Base-by-base conservation (phyloP, 2,888 invertebrate species). In the Sinhomidia bicolor region DNA sequence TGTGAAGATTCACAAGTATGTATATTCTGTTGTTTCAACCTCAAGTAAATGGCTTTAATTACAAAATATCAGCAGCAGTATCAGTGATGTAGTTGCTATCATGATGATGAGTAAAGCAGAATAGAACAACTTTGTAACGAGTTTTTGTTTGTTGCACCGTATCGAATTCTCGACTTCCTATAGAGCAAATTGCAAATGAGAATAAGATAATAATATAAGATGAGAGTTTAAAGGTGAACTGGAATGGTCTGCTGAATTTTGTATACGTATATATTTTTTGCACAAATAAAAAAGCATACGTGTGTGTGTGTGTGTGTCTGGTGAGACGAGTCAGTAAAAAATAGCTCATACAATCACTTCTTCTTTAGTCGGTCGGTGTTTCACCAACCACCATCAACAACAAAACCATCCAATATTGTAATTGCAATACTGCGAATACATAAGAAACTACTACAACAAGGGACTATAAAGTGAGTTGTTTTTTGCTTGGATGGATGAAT, bases 221-320 rank as follows among this genome's bases (percentile, higher is more conserved):
- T 17, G 68, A 71, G 20, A 20, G 68, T 41, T 71, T 71, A 14
- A 74, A 14, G 23, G 26, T 44, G 71, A 51, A 17, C 78, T 78
- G 78, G 78, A 78, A 78, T 78, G 78, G 29, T 76, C 47, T 26
- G n/a, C 29, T 78, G 54, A 78, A 54, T 71, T 54, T 78, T 57
- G 54, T 78, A 78, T 78, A 78, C n/a, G n/a, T n/a, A n/a, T n/a
- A n/a, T n/a, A n/a, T n/a, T n/a, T 32, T 78, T 54, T 78, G 32
- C 36, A 51, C 26, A 36, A 78, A 78, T 76, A 78, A 78, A 54
- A 78, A 78, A 4, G 29, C 29, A 29, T 29, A 47, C 9, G 26
- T 76, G 26, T 76, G 29, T 44, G 41, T 60, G 36, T 20, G 6
- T 20, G 26, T 62, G 12, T 62, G 65, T 23, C 14, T 36, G 36